Percentiles rank a stretch among this genome's conserved stretches.
Conservation (phyloP, 1,140 invertebrate species). For the Drepana arcuata region DNA sequence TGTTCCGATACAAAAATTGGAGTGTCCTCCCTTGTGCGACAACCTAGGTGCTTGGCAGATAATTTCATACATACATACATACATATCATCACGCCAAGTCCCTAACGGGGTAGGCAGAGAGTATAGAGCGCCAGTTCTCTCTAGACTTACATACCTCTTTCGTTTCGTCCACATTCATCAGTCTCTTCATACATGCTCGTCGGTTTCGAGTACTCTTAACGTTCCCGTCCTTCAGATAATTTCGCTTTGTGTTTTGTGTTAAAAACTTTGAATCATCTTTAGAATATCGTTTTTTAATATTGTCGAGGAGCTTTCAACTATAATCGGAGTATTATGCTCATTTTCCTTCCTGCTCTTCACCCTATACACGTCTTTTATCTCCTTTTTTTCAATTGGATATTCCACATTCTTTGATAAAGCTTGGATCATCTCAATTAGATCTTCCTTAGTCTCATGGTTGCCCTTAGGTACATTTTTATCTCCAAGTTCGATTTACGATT, state of each 20-base stretch:
- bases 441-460: slow-evolving; percentile 3
- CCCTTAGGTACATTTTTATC: slow-evolving; percentile 10
- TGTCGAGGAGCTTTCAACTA: slow-evolving; percentile 6
- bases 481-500: slow-evolving; percentile 3
- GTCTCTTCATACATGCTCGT: too few species aligned
- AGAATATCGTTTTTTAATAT: slow-evolving; percentile 7
- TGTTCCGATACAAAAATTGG: slow-evolving; percentile 17
- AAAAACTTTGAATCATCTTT: slow-evolving; percentile 5
- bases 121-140: too few species aligned
- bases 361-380: slow-evolving; percentile 7
- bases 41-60: slow-evolving; percentile 8
- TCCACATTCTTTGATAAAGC: slow-evolving; percentile 4
- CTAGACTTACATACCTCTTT: too few species aligned
- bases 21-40: too few species aligned
- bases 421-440: slow-evolving; percentile 1
- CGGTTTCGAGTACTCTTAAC: too few species aligned
- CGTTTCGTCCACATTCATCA: too few species aligned
- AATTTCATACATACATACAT: too few species aligned
- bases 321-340: slow-evolving; percentile 7
- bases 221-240: too few species aligned
- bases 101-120: too few species aligned
- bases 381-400: slow-evolving; percentile 1
- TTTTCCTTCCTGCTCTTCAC: slow-evolving; percentile 6
- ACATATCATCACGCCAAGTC: too few species aligned
- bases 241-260: slow-evolving; percentile 6